Evolutionary conservation across 2,113 vertebrate species (phyloP), one percentile per base, ranked within the genome.

Genomic region (Dryoscopus gambensis): DNA sequence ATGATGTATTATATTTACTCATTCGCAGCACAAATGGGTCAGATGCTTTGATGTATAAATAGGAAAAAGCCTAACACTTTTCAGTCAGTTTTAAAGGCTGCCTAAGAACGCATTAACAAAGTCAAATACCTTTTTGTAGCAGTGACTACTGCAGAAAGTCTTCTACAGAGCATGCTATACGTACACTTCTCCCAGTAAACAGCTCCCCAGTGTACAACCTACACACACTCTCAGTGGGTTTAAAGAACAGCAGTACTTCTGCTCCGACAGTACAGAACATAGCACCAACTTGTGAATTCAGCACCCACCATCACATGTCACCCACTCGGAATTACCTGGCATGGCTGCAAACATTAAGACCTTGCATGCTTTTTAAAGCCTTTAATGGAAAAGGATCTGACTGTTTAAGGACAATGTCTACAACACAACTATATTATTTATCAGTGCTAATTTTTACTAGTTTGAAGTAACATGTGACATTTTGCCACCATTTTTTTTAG

Each of bases 291-390:
- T 47, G 20, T 30, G 5, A 84, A 75, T 33, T 49, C 52, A 44
- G 52, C 31, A 67, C 42, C 47, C n/a, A 28, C 2, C 3, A 55
- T 13, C 16, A 50, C 9, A 40, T 0, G 0, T 23, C 35, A 42
- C 9, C 18, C 31, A 30, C 40, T 35, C 8, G 0, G 10, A 84
- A 55, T 19, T 37, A 90, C 49, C 80, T 40, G 70, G 9, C 7
- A 25, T 0, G 8, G 60, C 50, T 25, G 22, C 40, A 62, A 20
- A 44, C 6, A 5, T 33, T 52, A 79, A 44, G 25, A 55, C 14
- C 22, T 24, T 5, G 2, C 27, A 37, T 74, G 17, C 25, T 40
- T 87, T 67, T 70, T 39, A 90, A 93, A 67, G 47, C 13, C 20
- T 62, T 52, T 37, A 63, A 63, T 3, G 11, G 22, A 86, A 49